Evolutionary conservation across 2,888 invertebrate genomes (phyloP).

Genomic region (Anagyrus pseudococci): DNA sequence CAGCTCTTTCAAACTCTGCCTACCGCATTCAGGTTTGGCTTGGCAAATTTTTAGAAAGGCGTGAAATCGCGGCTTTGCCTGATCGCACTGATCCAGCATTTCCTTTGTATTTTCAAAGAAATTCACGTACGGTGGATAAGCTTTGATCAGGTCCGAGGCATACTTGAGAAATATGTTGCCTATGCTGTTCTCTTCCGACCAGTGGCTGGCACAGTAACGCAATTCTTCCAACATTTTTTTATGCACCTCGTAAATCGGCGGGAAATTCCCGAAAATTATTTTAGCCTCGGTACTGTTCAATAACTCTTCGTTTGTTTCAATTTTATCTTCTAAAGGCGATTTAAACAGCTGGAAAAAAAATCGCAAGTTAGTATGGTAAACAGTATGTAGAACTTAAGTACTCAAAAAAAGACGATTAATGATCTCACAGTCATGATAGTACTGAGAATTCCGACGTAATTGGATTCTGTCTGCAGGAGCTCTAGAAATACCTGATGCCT

Average conservation of each 20-base stretch:
- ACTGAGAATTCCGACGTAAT: constrained; percentile 94
- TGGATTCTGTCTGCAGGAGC: constrained; percentile 94
- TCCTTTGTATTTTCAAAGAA: constrained; percentile 98
- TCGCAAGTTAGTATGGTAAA: background rate
- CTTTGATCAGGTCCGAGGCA: constrained; percentile 86
- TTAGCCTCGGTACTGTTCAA: constrained; percentile 91
- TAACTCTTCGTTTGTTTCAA: constrained; percentile 70
- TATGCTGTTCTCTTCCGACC: constrained; percentile 87
- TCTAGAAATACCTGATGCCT: constrained; percentile 88
- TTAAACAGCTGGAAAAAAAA: constrained; percentile 81
- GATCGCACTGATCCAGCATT: constrained; percentile 88
- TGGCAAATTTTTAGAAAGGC: constrained; percentile 97
- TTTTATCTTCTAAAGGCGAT: constrained; percentile 87
- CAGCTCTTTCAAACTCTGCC: constrained; percentile 94
- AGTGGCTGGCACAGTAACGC: constrained; percentile 70
- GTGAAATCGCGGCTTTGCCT: constrained; percentile 93
- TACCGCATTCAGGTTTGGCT: constrained; percentile 92
- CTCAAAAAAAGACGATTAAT: background rate
- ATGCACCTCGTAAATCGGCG: constrained; percentile 94
- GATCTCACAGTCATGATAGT: constrained; percentile 85
- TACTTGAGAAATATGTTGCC: constrained; percentile 89
- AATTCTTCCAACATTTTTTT: constrained; percentile 73
- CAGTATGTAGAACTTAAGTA: background rate
- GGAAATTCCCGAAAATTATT: constrained; percentile 94
- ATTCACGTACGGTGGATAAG: constrained; percentile 98